A percentile compares a stretch with the other conserved stretches of the same genome.
These are phyloP conservation scores for Melikaiella ostensackeni DNA, from an alignment of 2,888 invertebrate species.

Conservation along the genomic window DNA sequence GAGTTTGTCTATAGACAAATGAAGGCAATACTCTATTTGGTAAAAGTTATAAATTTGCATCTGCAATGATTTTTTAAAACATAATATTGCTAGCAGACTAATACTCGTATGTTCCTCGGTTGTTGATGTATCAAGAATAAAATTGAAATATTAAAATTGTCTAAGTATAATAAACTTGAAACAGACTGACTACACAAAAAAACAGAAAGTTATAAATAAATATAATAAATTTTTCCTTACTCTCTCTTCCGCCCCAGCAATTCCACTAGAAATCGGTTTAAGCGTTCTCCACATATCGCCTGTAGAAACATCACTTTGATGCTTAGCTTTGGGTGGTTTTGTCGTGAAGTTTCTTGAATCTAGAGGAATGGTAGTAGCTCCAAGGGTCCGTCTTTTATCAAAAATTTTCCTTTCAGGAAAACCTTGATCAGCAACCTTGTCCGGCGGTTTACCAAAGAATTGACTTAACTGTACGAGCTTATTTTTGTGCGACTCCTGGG, in stretches of 20 bases:
- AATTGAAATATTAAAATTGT: no score
- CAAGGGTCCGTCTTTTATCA: constrained; percentile 83
- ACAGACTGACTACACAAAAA: background rate
- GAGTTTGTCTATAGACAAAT: no score
- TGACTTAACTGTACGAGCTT: constrained; percentile 75
- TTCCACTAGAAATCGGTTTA: constrained; percentile 83
- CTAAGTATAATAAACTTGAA: background rate
- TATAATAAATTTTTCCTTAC: constrained; percentile 71
- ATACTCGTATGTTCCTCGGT: no score
- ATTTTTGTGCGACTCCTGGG: constrained; percentile 74
- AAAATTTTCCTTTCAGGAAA: constrained; percentile 78
- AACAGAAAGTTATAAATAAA: background rate
- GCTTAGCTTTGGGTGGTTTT: constrained; percentile 79
- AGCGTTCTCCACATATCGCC: constrained; percentile 86
- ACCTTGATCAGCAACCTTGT: constrained; percentile 78
- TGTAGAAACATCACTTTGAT: constrained; percentile 80
- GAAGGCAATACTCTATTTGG: no score
- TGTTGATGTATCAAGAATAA: no score
- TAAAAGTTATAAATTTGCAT: no score
- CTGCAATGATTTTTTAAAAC: no score
- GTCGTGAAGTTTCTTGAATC: constrained; percentile 82
- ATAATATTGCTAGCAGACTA: no score
- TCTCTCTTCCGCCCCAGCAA: constrained; percentile 79
- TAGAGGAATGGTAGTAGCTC: constrained; percentile 84
- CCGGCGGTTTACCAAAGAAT: constrained; percentile 78